Conservation (phyloP, 2,888 invertebrate genomes). For the Clitarchus hookeri region DNA sequence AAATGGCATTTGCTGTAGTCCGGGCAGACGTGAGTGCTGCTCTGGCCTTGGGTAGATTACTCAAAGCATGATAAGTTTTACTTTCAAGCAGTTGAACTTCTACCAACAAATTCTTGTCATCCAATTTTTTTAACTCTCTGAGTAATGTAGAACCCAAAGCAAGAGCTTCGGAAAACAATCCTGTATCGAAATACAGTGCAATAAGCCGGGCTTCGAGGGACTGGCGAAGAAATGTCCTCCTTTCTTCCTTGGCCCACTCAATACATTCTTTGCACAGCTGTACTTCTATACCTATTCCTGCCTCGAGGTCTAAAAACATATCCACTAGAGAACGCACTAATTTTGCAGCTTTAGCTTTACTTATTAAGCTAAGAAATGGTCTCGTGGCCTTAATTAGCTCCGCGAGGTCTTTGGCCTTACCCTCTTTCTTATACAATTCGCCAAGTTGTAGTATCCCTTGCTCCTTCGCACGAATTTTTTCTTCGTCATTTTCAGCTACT, state of each 20-base stretch:
- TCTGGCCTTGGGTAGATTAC: conserved; percentile 94
- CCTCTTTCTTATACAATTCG: conserved; percentile 88
- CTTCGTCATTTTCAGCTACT: conserved; percentile 82
- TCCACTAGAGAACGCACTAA: conserved; percentile 96
- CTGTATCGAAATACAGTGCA: conserved; percentile 91
- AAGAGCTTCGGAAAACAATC: conserved; percentile 85
- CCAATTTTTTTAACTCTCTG: conserved; percentile 96
- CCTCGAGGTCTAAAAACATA: conserved; percentile 95
- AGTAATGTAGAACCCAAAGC: conserved; percentile 84
- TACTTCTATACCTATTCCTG: conserved; percentile 91
- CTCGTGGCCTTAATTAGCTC: conserved; percentile 93
- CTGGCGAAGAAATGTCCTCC: conserved; percentile 95
- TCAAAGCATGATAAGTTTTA: conserved; percentile 97
- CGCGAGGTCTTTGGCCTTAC: conserved; percentile 89
- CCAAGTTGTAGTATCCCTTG: conserved; percentile 93
- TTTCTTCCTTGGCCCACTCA: conserved; percentile 98
- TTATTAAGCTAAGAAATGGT: conserved; percentile 92
- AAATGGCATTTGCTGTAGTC: conserved; percentile 99
- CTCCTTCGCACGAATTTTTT: conserved; percentile 88
- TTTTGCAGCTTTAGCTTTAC: conserved; percentile 99
- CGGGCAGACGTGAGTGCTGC: conserved; percentile 97
- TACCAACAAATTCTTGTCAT: conserved; percentile 97
- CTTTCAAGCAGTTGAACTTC: conserved; percentile 98
- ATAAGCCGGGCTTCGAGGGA: conserved; percentile 93
- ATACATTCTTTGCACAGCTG: conserved; percentile 96